Percentiles rank a stretch among this genome's conserved stretches.
Conservation (phyloP, 2,888 invertebrate genomes). For the Eristalis tenax region DNA sequence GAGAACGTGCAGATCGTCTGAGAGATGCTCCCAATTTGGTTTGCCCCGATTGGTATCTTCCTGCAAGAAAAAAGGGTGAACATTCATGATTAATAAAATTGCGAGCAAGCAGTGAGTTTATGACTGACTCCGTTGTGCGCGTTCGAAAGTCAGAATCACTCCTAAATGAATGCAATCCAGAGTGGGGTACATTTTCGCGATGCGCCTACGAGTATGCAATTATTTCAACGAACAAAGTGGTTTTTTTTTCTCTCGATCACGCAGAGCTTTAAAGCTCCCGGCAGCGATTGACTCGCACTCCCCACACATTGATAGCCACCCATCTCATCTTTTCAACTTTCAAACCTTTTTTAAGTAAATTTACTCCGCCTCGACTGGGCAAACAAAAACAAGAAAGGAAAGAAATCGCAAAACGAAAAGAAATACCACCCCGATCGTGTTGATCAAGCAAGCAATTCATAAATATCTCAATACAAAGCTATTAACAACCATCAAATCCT, state of each 20-base stretch:
- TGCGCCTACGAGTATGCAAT: not conserved
- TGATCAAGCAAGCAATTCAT: conserved; percentile 1
- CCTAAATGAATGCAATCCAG: too few species aligned
- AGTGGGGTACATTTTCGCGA: too few species aligned
- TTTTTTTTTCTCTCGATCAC: not conserved
- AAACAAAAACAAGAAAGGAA: too few species aligned
- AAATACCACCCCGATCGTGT: not conserved
- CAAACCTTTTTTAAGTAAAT: not conserved
- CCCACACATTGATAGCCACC: not conserved
- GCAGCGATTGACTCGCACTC: too few species aligned
- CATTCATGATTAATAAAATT: too few species aligned
- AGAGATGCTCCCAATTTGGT: conserved; percentile 99
- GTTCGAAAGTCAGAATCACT: too few species aligned
- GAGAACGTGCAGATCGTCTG: conserved; percentile 98
- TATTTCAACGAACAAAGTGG: not conserved
- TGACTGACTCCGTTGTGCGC: too few species aligned
- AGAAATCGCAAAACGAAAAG: too few species aligned
- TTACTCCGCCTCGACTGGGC: too few species aligned
- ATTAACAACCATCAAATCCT: not conserved
- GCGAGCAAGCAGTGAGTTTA: too few species aligned
- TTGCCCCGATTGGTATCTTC: conserved; percentile 99
- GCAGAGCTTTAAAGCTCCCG: not conserved
- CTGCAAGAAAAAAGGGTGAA: conserved; percentile 82
- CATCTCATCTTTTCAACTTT: not conserved
- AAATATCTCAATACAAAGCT: not conserved